Evolutionary conservation across 2,113 vertebrate species (phyloP).

Genomic region (Ondatra zibethicus): DNA sequence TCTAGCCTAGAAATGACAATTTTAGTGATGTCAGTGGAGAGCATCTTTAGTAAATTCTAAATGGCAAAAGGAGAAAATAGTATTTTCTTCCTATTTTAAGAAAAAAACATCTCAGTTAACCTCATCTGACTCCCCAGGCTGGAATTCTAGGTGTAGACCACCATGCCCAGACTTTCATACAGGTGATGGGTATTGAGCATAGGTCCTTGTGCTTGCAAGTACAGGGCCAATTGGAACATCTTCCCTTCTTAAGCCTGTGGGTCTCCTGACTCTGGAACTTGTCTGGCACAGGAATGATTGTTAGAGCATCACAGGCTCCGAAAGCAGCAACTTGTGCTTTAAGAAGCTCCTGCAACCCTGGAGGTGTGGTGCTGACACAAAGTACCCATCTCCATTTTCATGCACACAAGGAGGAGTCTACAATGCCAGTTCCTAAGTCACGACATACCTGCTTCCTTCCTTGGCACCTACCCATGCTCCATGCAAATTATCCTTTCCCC

Average conservation of each 20-base stretch:
- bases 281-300: neutral
- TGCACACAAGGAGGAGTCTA: neutral
- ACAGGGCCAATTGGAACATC: neutral
- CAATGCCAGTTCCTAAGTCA: neutral
- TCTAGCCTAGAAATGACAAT: neutral
- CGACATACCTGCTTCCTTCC: neutral
- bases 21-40: neutral
- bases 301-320: rapidly evolving
- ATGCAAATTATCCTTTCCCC: neutral
- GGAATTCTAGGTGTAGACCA: neutral
- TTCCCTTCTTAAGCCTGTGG: neutral
- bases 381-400: neutral
- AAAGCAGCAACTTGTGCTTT: rapidly evolving
- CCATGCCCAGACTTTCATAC: too few relatives aligned
- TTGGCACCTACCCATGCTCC: neutral
- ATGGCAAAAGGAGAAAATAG: neutral
- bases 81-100: neutral
- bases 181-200: neutral
- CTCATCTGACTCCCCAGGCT: neutral
- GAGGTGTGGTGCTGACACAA: neutral
- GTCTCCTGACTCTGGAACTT: neutral
- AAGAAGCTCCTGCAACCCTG: neutral
- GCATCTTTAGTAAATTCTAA: neutral
- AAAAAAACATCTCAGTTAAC: neutral
- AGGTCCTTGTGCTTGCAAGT: neutral